Base-by-base conservation (phyloP, 2,888 invertebrate species). In the Taenaris catops region DNA sequence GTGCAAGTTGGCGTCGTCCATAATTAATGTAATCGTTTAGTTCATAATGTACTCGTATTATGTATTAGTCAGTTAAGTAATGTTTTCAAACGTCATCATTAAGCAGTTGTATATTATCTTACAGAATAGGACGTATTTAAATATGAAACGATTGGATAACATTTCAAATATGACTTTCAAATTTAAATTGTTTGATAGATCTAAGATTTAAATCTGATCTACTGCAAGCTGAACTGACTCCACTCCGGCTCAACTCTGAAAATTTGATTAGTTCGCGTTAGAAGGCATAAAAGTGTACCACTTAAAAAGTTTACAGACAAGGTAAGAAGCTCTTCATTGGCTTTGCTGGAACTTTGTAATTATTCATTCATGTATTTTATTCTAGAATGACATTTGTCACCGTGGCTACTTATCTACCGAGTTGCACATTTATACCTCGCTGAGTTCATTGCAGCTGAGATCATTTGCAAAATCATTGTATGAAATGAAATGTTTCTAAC, bases 261-360 rank as follows among this genome's bases (percentile, higher is more conserved):
- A 36, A 36, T 36, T 36, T 19, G 36, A 43, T 33, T 36, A 40
- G 36, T 40, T 35, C 23, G 14, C 3, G 6, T 34, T 28, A 36
- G 33, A 36, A 40, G 29, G 26, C 33, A 19, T 36, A 36, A 40
- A 43, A 43, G 23, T 35, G 23, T 25, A 29, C 21, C 9, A 31
- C 40, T 33, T 40, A 40, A 40, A 43, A 43, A 29, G 39, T 43
- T 40, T 40, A 40, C 36, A 36, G 29, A 40, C 24, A 36, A 40
- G 39, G 36, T 36, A 35, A 27, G 24, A 43, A 36, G 25, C 32
- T 42, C 27, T 11, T 20, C 27, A 39, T 35, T 39, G 39, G 36
- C 39, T 40, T 34, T 39, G 39, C 35, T 36, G 32, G 28, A 43
- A 43, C 32, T 42, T 43, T 33, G 27, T 29, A 43, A 43, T 39